Percentiles rank a stretch among this genome's conserved stretches.
Conservation (phyloP, 2,113 vertebrate genomes). For the Callopanchax toddi region DNA sequence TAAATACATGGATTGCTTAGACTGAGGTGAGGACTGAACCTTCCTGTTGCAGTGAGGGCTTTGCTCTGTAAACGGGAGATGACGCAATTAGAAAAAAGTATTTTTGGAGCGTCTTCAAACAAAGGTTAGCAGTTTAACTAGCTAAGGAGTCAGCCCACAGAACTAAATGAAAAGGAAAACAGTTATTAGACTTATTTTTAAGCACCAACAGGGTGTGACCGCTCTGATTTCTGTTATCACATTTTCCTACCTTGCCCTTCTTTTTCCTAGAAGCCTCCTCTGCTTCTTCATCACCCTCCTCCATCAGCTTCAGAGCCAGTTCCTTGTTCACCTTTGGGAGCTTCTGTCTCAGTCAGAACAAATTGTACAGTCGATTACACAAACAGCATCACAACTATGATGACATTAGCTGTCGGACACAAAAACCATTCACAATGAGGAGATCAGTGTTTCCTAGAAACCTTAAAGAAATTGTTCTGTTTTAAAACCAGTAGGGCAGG, state of each 20-base stretch:
- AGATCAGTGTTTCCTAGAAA: neutral
- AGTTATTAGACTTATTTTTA: neutral
- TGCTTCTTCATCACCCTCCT: conserved; percentile 86
- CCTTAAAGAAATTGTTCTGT: neutral
- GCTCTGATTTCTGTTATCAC: neutral
- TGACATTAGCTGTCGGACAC: too few species aligned
- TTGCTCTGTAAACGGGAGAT: too few species aligned
- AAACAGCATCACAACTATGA: neutral
- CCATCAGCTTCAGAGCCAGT: conserved; percentile 93
- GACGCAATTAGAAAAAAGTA: too few species aligned
- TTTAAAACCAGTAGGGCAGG: neutral
- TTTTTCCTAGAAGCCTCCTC: conserved; percentile 81
- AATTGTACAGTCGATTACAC: neutral
- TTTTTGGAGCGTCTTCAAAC: too few species aligned
- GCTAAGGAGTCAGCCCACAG: neutral
- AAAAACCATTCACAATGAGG: too few species aligned
- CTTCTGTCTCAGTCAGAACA: conserved; percentile 77
- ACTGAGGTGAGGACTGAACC: too few species aligned
- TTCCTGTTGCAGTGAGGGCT: too few species aligned
- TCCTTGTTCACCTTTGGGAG: conserved; percentile 97
- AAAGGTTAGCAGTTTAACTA: neutral
- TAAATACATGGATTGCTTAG: too few species aligned
- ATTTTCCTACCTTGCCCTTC: conserved; percentile 87
- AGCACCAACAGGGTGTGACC: neutral
- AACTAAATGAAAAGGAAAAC: neutral